A percentile compares a stretch with the other conserved stretches of the same genome.
Conservation (phyloP, 2,113 vertebrate species). For the Opisthocomus hoazin region DNA sequence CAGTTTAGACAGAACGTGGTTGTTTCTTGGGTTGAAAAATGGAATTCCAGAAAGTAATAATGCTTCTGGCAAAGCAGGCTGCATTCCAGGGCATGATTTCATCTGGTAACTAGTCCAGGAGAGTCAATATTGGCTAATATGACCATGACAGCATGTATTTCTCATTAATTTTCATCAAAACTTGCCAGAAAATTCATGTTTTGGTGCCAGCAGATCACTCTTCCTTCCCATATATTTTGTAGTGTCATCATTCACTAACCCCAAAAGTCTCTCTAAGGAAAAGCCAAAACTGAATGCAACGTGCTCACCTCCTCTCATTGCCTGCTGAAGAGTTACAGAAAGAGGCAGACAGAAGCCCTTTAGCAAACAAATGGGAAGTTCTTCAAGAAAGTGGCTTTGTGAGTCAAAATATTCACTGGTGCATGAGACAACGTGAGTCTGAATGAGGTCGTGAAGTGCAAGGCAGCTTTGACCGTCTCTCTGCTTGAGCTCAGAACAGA, state of each 20-base stretch:
- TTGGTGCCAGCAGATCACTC: conserved; percentile 20
- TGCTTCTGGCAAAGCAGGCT: conserved; percentile 26
- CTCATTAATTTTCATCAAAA: conserved; percentile 40
- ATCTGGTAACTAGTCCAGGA: conserved; percentile 22
- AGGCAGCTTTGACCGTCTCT: neutral
- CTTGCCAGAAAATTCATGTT: conserved; percentile 13
- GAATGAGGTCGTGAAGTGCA: neutral
- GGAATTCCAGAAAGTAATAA: conserved; percentile 44
- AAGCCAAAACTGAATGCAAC: neutral
- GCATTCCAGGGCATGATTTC: conserved; percentile 54
- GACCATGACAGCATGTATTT: conserved; percentile 26
- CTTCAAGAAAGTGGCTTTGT: neutral
- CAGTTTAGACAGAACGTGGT: neutral
- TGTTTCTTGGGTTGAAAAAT: conserved; percentile 33
- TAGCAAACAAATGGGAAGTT: neutral
- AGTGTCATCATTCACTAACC: conserved; percentile 13
- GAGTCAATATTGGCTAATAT: conserved; percentile 27
- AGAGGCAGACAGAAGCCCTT: neutral
- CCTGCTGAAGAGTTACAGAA: neutral
- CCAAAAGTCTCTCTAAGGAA: neutral
- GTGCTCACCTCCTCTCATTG: neutral
- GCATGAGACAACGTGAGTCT: neutral
- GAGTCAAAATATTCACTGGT: neutral
- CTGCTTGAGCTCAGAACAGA: neutral
- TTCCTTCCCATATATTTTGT: conserved; percentile 13